Percentiles rank a stretch among this genome's conserved stretches.
phyloP scores from a whole-genome alignment of 2,888 invertebrate species.

The Folsomia candida region DNA sequence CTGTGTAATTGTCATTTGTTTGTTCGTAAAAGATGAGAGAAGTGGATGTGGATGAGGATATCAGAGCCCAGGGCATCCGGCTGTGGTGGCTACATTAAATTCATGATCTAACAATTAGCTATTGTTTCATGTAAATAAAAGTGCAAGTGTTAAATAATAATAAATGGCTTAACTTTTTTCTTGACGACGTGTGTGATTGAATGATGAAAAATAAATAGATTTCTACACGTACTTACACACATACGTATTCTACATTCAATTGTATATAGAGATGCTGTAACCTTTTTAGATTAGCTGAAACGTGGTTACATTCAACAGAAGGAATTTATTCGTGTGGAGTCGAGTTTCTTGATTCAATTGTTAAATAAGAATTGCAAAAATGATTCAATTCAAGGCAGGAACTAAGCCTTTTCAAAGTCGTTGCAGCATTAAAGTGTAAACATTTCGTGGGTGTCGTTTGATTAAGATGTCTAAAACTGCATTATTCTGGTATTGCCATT shows the following conservation, averaged over 20 bases:
- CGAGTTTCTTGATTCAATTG: not conserved
- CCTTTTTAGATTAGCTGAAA: no score
- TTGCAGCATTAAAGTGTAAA: not conserved
- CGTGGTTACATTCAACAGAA: no score
- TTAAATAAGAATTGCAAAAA: not conserved
- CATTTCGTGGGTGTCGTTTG: not conserved
- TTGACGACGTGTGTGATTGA: not conserved
- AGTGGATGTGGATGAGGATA: not conserved
- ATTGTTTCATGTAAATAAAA: slow-evolving; percentile 13
- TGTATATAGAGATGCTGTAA: no score
- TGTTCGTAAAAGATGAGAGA: no score
- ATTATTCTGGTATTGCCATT: not conserved
- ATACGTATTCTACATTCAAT: no score
- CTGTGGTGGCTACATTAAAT: not conserved
- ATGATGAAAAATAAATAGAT: not conserved
- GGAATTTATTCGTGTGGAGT: not conserved
- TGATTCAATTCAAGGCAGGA: not conserved
- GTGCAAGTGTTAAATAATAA: slow-evolving; percentile 2
- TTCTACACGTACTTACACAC: not conserved
- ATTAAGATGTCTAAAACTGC: no score
- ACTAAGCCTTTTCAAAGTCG: not conserved
- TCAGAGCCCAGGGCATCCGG: slow-evolving; percentile 9
- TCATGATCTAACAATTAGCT: slow-evolving; percentile 1
- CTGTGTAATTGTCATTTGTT: no score
- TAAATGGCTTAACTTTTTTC: not conserved